Base-by-base conservation (phyloP, 2,797 vertebrate genomes). In the Rhyacichthys aspro region DNA sequence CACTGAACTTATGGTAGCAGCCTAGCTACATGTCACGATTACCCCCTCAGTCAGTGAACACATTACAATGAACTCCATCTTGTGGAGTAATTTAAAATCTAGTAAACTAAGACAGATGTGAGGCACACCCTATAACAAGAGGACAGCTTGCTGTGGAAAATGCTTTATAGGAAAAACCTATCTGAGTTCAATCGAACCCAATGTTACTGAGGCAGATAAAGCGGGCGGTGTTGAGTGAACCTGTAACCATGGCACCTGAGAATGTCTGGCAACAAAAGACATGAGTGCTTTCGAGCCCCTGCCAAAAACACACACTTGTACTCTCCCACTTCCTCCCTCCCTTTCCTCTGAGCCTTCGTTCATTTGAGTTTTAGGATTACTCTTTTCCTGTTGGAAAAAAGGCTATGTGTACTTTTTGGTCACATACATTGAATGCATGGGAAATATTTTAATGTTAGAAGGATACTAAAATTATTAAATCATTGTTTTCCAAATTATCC, bases 231-330 rank as follows among this genome's bases (percentile, higher is more conserved):
- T 57, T 55, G 64, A 11, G 69, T 72, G 66, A 79, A 89, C 76
- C 80, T 87, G 89, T 90, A 83, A 87, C 90, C 85, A 90, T 89
- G 89, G 86, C 39, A 85, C 85, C 87, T 83, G 86, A 86, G 78
- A 91, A 91, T 91, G 90, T 91, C 87, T 85, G 81, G 59, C 85
- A 83, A 92, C 75, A 90, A 89, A 90, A 89, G 86, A 80, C 55
- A 66, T 48, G 59, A 81, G 72, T 49, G 44, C 79, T 68, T 81
- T 19, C 52, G 50, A 82, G 59, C 32, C 33, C 11, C 67, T 82
- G 87, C 82, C 89, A 90, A 85, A 79, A 60, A 72, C 73, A 82
- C 56, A 5, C 23, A 18, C 61, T 43, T 34, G 32, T 55, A 38
- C 67, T 39, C 56, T 39, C 60, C 14, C 47, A 67, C 72, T 79